Percentiles rank a stretch among this genome's conserved stretches.
phyloP scores from a whole-genome alignment of 2,888 invertebrate genomes.

The Ferrisia virgata region DNA sequence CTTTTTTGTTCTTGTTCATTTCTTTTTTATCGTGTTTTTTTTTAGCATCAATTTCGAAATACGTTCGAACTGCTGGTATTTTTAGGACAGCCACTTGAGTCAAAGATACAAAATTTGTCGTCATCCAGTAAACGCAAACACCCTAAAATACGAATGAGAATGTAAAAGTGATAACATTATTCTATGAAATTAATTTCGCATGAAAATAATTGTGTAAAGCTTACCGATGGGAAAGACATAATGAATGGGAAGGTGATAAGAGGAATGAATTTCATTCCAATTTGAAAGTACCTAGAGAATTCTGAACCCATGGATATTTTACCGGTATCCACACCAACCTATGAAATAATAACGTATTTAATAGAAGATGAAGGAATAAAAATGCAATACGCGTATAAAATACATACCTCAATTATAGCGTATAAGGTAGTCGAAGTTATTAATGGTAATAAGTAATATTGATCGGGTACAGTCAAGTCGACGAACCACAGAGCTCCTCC shows the following conservation, averaged over 20 bases:
- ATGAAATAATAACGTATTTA: background rate
- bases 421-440: constrained; percentile 79
- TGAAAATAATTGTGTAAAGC: background rate
- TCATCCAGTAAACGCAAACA: constrained; percentile 85
- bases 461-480: constrained; percentile 88
- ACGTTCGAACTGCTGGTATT: constrained; percentile 69
- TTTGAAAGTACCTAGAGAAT: constrained; percentile 61
- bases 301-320: background rate
- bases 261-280: constrained; percentile 72
- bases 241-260: constrained; percentile 78
- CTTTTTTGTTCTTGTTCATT: background rate
- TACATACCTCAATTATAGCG: constrained; percentile 69
- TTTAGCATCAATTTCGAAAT: constrained; percentile 69
- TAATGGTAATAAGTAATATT: constrained; percentile 79
- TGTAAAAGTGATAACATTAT: background rate
- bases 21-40: background rate
- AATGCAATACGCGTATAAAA: too few relatives aligned
- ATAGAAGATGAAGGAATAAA: background rate
- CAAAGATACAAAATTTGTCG: constrained; percentile 81
- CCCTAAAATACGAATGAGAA: constrained; percentile 57
- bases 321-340: constrained; percentile 1
- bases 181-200: constrained; percentile 49
- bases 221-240: constrained; percentile 77
- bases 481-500: constrained; percentile 92
- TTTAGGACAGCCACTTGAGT: constrained; percentile 74